These are phyloP conservation scores for Agrotis segetum DNA, from an alignment of 2,888 invertebrate genomes.

Conservation along the genomic window DNA sequence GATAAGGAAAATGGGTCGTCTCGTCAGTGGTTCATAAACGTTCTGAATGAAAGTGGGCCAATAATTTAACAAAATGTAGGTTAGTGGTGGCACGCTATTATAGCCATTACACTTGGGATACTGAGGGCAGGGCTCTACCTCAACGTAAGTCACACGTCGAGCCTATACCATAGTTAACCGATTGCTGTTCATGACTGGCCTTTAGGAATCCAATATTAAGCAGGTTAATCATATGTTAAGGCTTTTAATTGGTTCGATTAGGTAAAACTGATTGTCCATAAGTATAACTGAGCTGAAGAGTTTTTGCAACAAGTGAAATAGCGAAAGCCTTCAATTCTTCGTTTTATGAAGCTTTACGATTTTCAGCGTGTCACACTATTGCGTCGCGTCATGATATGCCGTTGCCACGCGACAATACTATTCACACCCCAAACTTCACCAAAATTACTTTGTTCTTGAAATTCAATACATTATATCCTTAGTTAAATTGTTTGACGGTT, in stretches of 20 bases:
- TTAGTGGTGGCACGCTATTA: constrained; percentile 86
- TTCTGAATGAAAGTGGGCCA: constrained; percentile 81
- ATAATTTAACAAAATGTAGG: constrained; percentile 86
- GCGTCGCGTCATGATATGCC: constrained; percentile 46
- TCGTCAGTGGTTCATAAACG: constrained; percentile 75
- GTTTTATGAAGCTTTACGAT: constrained; percentile 3
- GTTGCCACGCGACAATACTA: constrained; percentile 59
- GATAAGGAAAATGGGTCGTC: constrained; percentile 88
- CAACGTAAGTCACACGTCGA: constrained; percentile 19
- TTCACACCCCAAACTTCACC: constrained; percentile 52
- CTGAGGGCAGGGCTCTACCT: constrained; percentile 35
- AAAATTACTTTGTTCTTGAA: constrained; percentile 50
- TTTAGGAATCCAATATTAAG: constrained; percentile 53
- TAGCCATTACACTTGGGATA: constrained; percentile 64
- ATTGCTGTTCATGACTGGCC: constrained; percentile 40
- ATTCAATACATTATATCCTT: constrained; percentile 33
- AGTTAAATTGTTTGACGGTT: constrained; percentile 59
- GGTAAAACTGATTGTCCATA: constrained; percentile 1
- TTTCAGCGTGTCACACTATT: constrained; percentile 28
- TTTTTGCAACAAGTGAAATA: constrained; percentile 2
- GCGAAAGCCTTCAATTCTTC: constrained; percentile 10
- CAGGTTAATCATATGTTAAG: constrained; percentile 27
- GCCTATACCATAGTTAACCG: constrained; percentile 32
- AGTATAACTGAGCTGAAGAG: too few relatives aligned
- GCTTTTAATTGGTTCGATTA: constrained; percentile 36